These are phyloP conservation scores for Gambusia holbrooki DNA, from an alignment of 2,113 vertebrate species.

Conservation along the genomic window DNA sequence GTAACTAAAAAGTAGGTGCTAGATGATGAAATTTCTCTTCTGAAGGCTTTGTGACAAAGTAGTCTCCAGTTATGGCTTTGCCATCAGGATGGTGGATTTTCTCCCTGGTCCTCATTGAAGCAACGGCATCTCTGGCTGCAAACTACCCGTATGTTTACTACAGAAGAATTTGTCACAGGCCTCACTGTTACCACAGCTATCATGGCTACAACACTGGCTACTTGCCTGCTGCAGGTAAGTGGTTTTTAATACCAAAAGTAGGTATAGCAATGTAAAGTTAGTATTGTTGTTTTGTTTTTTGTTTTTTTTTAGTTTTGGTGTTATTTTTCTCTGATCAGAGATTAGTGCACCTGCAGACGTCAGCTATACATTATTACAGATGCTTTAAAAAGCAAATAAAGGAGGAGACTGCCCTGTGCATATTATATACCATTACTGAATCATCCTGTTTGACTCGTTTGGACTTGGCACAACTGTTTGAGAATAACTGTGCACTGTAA, in stretches of 20 bases:
- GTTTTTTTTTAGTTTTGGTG: not conserved
- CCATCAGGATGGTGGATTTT: constrained; percentile 50
- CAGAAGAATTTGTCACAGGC: constrained; percentile 85
- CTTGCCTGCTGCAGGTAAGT: constrained; percentile 81
- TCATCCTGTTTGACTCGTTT: constrained; percentile 9
- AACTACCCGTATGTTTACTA: constrained; percentile 78
- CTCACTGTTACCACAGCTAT: constrained; percentile 79
- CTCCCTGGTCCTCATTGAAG: constrained; percentile 68
- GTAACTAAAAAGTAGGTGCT: not conserved
- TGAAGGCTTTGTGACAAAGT: constrained; percentile 8
- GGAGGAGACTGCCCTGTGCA: no score
- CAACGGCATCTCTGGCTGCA: constrained; percentile 55
- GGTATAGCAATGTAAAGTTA: not conserved
- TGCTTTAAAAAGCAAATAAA: no score
- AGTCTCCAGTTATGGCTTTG: constrained; percentile 53
- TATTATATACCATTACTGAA: no score
- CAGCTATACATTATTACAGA: no score
- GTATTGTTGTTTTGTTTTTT: no score
- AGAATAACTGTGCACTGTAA: constrained; percentile 4
- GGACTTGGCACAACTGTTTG: not conserved
- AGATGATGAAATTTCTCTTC: not conserved
- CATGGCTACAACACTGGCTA: constrained; percentile 60
- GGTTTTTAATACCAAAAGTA: constrained; percentile 19
- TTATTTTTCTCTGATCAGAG: not conserved
- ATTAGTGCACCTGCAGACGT: no score